These are phyloP conservation scores for Elegia similella DNA, from an alignment of 2,888 invertebrate genomes.

Conservation along the genomic window DNA sequence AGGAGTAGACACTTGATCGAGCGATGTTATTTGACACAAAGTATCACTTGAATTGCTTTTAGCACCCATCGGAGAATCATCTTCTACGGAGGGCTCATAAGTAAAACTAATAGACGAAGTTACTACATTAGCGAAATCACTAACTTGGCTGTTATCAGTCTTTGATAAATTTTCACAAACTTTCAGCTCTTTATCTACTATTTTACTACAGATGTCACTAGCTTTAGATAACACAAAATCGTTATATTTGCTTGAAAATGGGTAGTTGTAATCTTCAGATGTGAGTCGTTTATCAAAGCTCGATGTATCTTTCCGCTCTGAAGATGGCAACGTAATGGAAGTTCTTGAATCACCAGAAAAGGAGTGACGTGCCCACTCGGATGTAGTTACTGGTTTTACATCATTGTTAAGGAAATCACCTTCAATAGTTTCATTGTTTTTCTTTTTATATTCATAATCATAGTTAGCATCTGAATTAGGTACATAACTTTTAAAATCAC, in stretches of 20 bases:
- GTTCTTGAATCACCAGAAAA: slow-evolving; percentile 65
- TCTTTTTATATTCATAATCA: slow-evolving; percentile 46
- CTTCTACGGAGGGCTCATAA: slow-evolving; percentile 72
- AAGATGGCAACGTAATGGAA: slow-evolving; percentile 57
- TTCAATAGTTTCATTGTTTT: slow-evolving; percentile 39
- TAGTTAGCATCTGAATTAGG: slow-evolving; percentile 43
- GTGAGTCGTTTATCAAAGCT: slow-evolving; percentile 55
- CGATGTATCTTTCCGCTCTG: slow-evolving; percentile 58
- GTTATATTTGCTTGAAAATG: slow-evolving; percentile 66
- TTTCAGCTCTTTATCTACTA: slow-evolving; percentile 63
- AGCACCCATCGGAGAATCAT: slow-evolving; percentile 70
- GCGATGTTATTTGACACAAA: slow-evolving; percentile 76
- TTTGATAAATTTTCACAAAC: slow-evolving; percentile 63
- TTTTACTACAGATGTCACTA: slow-evolving; percentile 68
- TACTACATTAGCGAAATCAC: slow-evolving; percentile 74
- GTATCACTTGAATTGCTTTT: slow-evolving; percentile 80
- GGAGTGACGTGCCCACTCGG: slow-evolving; percentile 62
- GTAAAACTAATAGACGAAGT: slow-evolving; percentile 79
- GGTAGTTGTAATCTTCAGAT: slow-evolving; percentile 63
- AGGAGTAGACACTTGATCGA: slow-evolving; percentile 78
- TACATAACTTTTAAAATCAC: slow-evolving; percentile 48
- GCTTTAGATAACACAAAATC: slow-evolving; percentile 66
- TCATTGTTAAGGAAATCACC: slow-evolving; percentile 40
- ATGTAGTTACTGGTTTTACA: slow-evolving; percentile 38
- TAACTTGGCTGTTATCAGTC: slow-evolving; percentile 76